These are phyloP conservation scores for Parthenolecanium corni DNA, from an alignment of 2,888 invertebrate species.

Conservation along the genomic window DNA sequence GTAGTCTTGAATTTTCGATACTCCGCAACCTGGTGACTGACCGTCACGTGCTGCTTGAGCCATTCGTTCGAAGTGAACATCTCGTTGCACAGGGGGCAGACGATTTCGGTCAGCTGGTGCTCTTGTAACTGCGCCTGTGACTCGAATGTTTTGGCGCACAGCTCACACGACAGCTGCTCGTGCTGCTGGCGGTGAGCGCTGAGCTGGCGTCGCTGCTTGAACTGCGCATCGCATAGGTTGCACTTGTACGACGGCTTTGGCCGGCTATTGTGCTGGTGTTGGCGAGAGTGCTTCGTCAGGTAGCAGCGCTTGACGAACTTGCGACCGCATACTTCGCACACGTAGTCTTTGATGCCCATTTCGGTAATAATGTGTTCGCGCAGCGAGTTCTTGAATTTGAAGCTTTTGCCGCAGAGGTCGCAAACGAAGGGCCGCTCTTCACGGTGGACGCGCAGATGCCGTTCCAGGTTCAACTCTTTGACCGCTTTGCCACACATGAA, in stretches of 20 bases:
- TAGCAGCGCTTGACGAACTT: constrained; percentile 18
- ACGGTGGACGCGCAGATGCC: constrained; percentile 10
- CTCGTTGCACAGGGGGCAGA: constrained; percentile 12
- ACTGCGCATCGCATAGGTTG: not conserved
- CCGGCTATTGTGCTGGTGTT: not conserved
- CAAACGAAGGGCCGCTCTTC: constrained; percentile 19
- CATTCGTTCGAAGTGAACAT: constrained; percentile 13
- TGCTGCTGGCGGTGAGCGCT: not conserved
- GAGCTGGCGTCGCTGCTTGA: not conserved
- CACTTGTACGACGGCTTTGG: not conserved
- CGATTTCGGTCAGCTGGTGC: constrained; percentile 4
- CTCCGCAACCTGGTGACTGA: not conserved
- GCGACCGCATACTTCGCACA: constrained; percentile 22
- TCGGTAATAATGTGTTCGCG: constrained; percentile 18
- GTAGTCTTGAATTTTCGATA: not conserved
- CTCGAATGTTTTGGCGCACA: constrained; percentile 4
- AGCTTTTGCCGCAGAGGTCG: constrained; percentile 16
- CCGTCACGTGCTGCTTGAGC: constrained; percentile 10
- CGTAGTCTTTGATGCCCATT: constrained; percentile 12
- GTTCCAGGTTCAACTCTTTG: constrained; percentile 17
- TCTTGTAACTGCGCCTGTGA: not conserved
- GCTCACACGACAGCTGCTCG: constrained; percentile 3
- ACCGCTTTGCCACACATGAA: constrained; percentile 19
- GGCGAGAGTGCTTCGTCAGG: constrained; percentile 6
- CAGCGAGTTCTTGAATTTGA: constrained; percentile 17